These are phyloP conservation scores for Morpho deidamia DNA, from an alignment of 2,888 invertebrate genomes.

Conservation along the genomic window DNA sequence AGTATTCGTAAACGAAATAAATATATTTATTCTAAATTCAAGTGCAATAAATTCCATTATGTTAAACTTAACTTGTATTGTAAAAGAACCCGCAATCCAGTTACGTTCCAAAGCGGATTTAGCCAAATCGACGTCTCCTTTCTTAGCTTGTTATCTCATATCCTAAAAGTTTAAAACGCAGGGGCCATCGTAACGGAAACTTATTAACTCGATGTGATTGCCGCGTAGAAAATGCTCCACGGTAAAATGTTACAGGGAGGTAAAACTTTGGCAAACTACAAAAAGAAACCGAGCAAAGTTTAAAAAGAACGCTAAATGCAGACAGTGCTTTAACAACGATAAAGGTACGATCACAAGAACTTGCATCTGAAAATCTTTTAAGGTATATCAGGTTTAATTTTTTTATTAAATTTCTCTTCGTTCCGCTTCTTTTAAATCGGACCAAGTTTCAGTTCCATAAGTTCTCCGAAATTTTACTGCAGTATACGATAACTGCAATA, in stretches of 20 bases:
- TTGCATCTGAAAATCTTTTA: conserved; percentile 17
- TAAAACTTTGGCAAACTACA: conserved; percentile 67
- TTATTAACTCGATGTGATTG: conserved; percentile 78
- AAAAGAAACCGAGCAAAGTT: conserved; percentile 68
- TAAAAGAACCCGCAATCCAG: conserved; percentile 16
- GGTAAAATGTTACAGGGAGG: conserved; percentile 75
- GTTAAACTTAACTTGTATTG: neutral
- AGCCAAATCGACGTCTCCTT: conserved; percentile 71
- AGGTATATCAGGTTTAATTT: conserved; percentile 1
- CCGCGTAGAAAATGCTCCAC: conserved; percentile 64
- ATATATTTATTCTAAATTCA: too few relatives aligned
- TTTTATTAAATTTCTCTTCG: conserved; percentile 9
- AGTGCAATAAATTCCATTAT: neutral
- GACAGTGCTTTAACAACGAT: conserved; percentile 51
- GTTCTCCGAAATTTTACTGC: conserved; percentile 8
- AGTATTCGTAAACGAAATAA: too few relatives aligned
- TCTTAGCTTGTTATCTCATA: conserved; percentile 76
- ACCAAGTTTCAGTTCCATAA: conserved; percentile 5
- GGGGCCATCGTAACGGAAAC: conserved; percentile 74
- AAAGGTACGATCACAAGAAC: conserved; percentile 28
- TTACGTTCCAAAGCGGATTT: conserved; percentile 46
- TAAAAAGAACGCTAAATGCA: conserved; percentile 71
- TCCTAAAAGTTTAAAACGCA: conserved; percentile 77
- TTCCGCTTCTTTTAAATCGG: conserved; percentile 4
- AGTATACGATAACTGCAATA: conserved; percentile 6